These are phyloP conservation scores for Dendronephthya gigantea DNA, from an alignment of 64 coral and sea anemone genomes.

Conservation along the genomic window DNA sequence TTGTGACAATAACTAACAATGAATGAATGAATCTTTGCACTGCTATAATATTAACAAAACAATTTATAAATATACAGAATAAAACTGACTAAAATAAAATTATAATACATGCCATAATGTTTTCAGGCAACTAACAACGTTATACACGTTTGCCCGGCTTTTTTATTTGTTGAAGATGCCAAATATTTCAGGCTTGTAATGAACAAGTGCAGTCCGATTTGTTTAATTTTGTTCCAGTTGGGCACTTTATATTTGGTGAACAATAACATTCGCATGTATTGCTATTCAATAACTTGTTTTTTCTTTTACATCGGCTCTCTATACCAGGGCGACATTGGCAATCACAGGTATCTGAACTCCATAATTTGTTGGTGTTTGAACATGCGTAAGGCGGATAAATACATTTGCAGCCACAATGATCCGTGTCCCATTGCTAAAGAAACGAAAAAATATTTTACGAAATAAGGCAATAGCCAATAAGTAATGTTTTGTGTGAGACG, in stretches of 20 bases:
- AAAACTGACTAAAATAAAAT: too few relatives aligned
- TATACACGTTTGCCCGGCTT: neutral
- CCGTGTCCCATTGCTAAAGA: neutral
- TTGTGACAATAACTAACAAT: too few relatives aligned
- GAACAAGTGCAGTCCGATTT: neutral
- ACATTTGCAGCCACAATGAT: neutral
- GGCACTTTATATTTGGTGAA: neutral
- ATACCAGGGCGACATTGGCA: neutral
- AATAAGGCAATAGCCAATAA: too few relatives aligned
- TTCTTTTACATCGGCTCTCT: neutral
- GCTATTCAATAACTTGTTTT: neutral
- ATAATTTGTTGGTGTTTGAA: neutral
- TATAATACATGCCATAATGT: too few relatives aligned
- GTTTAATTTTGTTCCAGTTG: neutral
- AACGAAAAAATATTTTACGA: neutral
- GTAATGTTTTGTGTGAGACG: too few relatives aligned
- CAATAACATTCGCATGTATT: neutral
- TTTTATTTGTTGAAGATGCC: neutral
- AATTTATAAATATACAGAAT: too few relatives aligned
- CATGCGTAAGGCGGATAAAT: neutral
- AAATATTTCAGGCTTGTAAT: neutral
- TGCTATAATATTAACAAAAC: too few relatives aligned
- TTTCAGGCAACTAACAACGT: too few relatives aligned
- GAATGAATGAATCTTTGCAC: too few relatives aligned
- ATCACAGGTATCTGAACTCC: neutral